phyloP scores from a whole-genome alignment of 2,797 vertebrate genomes.

The Sebastes paucispinis region DNA sequence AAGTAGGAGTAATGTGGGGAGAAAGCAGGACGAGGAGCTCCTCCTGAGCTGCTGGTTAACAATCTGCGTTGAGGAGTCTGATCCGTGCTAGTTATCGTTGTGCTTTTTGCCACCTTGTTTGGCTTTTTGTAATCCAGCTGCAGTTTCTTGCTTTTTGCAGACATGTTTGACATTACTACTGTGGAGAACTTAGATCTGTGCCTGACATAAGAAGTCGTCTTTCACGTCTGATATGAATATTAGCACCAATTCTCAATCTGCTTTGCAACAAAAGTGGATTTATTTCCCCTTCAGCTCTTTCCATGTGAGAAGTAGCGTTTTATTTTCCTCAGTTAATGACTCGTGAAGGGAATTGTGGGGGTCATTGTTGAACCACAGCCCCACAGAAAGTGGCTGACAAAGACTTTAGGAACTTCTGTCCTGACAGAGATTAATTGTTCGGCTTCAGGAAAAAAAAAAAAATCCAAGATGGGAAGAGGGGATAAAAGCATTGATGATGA shows the following conservation, averaged over 20 bases:
- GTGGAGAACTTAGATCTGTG: neutral
- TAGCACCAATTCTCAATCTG: conserved; percentile 13
- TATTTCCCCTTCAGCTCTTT: conserved; percentile 34
- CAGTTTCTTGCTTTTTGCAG: neutral
- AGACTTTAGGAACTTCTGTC: conserved; percentile 59
- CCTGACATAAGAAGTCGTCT: conserved; percentile 12
- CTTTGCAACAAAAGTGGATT: conserved; percentile 55
- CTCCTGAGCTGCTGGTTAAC: conserved; percentile 48
- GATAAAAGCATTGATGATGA: conserved; percentile 26
- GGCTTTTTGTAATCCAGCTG: conserved; percentile 22
- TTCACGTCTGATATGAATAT: conserved; percentile 51
- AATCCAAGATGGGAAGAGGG: conserved; percentile 19
- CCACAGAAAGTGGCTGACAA: conserved; percentile 65
- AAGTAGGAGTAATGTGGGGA: conserved; percentile 59
- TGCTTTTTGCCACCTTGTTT: conserved; percentile 43
- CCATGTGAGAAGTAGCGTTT: conserved; percentile 49
- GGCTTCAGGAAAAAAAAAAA: neutral
- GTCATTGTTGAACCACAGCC: conserved; percentile 64
- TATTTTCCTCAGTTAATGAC: conserved; percentile 78
- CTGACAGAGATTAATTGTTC: conserved; percentile 68
- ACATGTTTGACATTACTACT: neutral
- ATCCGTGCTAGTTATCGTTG: conserved; percentile 20
- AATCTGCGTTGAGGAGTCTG: conserved; percentile 21
- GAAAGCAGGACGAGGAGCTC: conserved; percentile 61
- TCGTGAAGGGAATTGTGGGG: conserved; percentile 73